phyloP scores from a whole-genome alignment of 2,888 invertebrate genomes.

The Myathropa florea region DNA sequence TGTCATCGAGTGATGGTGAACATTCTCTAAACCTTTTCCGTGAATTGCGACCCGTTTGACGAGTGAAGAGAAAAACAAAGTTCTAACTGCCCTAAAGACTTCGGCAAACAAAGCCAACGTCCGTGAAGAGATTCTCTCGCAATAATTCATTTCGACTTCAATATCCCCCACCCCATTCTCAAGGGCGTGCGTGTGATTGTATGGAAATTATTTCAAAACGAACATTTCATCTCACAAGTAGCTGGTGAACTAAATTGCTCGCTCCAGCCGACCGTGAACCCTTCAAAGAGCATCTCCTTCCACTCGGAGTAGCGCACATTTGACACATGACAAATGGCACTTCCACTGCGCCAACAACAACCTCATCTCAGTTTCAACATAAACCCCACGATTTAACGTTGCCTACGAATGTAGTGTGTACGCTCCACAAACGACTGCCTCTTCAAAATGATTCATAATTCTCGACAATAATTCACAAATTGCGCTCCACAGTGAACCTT shows the following conservation, averaged over 20 bases:
- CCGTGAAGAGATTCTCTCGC: not conserved
- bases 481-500: slow-evolving; percentile 19
- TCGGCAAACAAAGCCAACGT: not conserved
- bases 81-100: not conserved
- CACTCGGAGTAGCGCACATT: slow-evolving; percentile 11
- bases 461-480: slow-evolving; percentile 9
- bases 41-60: too few relatives aligned
- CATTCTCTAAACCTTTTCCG: not conserved
- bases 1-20: not conserved
- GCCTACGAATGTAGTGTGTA: not conserved
- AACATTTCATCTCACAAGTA: slow-evolving; percentile 14
- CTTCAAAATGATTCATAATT: slow-evolving; percentile 39
- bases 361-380: slow-evolving; percentile 21
- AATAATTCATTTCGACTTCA: not conserved
- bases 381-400: slow-evolving; percentile 16
- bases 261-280: slow-evolving; percentile 33
- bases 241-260: not conserved
- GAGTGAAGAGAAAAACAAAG: not conserved
- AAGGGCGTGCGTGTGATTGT: slow-evolving; percentile 28
- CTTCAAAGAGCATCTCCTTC: slow-evolving; percentile 20
- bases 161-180: slow-evolving; percentile 16
- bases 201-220: not conserved
- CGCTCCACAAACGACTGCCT: too few relatives aligned
- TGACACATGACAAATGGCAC: slow-evolving; percentile 63
- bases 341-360: slow-evolving; percentile 30